Conservation (phyloP, 1,140 invertebrate genomes). For the Microplitis demolitor region DNA sequence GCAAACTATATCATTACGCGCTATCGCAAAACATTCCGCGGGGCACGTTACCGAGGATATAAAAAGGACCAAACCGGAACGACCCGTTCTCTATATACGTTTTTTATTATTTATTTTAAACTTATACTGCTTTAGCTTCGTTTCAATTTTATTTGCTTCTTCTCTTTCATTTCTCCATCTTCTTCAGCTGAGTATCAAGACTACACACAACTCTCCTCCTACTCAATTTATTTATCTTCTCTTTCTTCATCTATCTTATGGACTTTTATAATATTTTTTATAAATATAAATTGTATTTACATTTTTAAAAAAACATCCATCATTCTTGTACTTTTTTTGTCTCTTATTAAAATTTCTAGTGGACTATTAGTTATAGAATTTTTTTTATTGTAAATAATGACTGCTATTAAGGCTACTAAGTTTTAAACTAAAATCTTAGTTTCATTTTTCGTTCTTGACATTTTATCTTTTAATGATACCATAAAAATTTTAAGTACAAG, state of each 20-base stretch:
- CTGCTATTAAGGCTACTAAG: no score
- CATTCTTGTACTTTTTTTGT: not conserved
- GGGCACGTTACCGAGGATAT: slow-evolving; percentile 12
- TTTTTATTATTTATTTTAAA: not conserved
- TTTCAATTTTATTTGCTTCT: not conserved
- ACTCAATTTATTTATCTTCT: slow-evolving; percentile 15
- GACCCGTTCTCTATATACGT: slow-evolving; percentile 27
- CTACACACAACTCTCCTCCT: slow-evolving; percentile 17
- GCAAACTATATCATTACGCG: slow-evolving; percentile 43
- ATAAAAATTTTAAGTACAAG: no score
- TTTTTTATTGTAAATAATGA: no score
- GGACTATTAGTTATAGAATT: no score
- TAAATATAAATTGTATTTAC: not conserved
- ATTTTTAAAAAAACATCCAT: not conserved
- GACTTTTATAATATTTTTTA: not conserved
- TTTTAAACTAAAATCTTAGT: no score
- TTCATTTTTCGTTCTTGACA: no score
- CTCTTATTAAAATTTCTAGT: no score
- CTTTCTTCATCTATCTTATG: slow-evolving; percentile 2
- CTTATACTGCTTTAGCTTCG: not conserved
- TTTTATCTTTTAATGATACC: no score
- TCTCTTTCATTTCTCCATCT: slow-evolving; percentile 23
- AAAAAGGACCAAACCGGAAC: slow-evolving; percentile 40
- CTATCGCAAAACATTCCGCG: slow-evolving; percentile 37
- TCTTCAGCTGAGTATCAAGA: slow-evolving; percentile 4